phyloP scores from a whole-genome alignment of 1,140 invertebrate genomes.

The Scaptomyza hsui region DNA sequence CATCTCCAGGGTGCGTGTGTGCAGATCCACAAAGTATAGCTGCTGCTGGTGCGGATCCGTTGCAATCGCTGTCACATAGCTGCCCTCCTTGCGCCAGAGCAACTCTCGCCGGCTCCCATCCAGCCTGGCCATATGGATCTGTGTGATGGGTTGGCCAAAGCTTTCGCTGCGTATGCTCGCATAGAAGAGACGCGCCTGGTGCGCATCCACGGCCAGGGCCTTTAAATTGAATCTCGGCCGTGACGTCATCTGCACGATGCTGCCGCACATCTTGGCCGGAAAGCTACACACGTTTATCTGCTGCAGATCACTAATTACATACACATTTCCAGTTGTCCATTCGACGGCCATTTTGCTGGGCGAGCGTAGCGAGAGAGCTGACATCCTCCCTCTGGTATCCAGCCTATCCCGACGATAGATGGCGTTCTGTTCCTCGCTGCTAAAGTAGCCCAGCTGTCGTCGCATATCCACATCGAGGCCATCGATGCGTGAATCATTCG shows the following conservation, averaged over 20 bases:
- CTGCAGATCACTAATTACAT: constrained; percentile 87
- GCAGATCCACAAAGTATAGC: constrained; percentile 89
- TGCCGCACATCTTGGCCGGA: constrained; percentile 85
- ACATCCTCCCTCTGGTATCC: constrained; percentile 50
- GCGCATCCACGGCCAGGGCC: constrained; percentile 85
- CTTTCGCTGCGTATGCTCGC: constrained; percentile 80
- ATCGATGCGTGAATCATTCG: constrained; percentile 83
- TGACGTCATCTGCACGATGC: constrained; percentile 85
- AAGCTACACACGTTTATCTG: constrained; percentile 86
- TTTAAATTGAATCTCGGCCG: constrained; percentile 84
- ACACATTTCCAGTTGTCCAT: constrained; percentile 90
- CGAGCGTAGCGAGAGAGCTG: constrained; percentile 86
- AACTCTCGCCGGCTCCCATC: constrained; percentile 86
- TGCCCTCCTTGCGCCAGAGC: constrained; percentile 73
- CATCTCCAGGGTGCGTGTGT: constrained; percentile 86
- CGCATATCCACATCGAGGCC: constrained; percentile 85
- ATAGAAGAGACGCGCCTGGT: constrained; percentile 86
- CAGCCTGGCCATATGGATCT: constrained; percentile 87
- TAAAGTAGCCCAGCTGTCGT: constrained; percentile 80
- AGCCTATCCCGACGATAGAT: constrained; percentile 66
- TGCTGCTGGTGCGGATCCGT: constrained; percentile 87
- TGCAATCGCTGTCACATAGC: constrained; percentile 88
- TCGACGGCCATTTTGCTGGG: constrained; percentile 90
- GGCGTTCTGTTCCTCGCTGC: constrained; percentile 79
- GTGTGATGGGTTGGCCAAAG: constrained; percentile 83